Conservation (phyloP, 2,888 invertebrate species). For the Synergus umbraculus region DNA sequence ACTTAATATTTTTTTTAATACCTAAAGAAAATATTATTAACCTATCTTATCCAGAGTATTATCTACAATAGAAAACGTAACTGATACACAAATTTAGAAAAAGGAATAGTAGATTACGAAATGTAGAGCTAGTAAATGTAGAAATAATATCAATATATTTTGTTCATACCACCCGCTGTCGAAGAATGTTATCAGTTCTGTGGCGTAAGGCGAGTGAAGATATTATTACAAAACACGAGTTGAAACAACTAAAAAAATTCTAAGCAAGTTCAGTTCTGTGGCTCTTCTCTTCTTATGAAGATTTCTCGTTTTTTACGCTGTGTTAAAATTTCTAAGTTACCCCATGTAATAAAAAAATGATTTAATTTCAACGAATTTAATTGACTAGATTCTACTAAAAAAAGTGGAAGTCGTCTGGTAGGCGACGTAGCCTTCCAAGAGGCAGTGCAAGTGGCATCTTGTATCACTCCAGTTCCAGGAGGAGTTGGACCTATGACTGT, state of each 20-base stretch:
- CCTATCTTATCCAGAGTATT: background rate
- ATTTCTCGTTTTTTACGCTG: background rate
- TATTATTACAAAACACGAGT: slow-evolving; percentile 21
- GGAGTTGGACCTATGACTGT: slow-evolving; percentile 99
- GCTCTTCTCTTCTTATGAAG: background rate
- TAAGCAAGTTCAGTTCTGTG: background rate
- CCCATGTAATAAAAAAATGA: background rate
- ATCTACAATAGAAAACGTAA: background rate
- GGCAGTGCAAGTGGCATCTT: slow-evolving; percentile 88
- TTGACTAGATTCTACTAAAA: slow-evolving; percentile 85
- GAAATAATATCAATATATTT: background rate
- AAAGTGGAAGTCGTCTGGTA: slow-evolving; percentile 90
- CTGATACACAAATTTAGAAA: background rate
- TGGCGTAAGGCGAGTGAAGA: background rate
- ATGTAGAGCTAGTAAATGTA: background rate
- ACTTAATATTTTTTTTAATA: background rate
- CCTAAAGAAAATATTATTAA: background rate
- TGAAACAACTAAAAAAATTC: background rate
- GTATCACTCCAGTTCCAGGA: slow-evolving; percentile 96
- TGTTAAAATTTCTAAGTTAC: background rate
- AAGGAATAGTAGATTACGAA: background rate
- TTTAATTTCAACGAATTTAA: slow-evolving; percentile 19
- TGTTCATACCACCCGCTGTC: background rate
- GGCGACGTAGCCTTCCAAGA: slow-evolving; percentile 96
- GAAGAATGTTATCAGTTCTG: slow-evolving; percentile 18